Evolutionary conservation across 2,888 invertebrate species (phyloP).

Genomic region (Adelognathus sp.): DNA sequence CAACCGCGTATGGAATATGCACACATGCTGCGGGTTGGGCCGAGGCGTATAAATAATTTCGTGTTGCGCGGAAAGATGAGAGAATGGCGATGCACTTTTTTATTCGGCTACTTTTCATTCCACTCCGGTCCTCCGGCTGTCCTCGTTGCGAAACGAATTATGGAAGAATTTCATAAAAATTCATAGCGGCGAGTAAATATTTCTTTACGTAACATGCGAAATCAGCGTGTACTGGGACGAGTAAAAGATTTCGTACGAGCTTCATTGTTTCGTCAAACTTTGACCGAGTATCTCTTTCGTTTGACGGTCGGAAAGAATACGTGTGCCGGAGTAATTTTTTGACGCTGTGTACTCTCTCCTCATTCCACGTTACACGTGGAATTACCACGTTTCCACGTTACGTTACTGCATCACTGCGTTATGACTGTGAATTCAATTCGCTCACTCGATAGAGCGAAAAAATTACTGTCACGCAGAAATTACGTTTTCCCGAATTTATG

Average conservation of each 20-base stretch:
- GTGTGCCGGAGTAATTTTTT: no score
- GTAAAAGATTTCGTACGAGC: neutral
- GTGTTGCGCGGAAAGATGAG: conserved; percentile 43
- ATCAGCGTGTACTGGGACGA: conserved; percentile 5
- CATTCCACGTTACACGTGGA: no score
- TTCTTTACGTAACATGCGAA: conserved; percentile 16
- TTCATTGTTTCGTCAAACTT: neutral
- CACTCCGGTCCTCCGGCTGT: neutral
- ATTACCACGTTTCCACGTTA: no score
- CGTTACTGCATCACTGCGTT: no score
- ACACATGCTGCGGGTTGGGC: no score
- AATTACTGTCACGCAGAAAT: no score
- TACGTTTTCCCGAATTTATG: no score
- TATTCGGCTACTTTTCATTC: neutral
- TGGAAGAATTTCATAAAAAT: conserved; percentile 43
- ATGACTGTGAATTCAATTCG: no score
- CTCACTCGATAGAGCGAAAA: no score
- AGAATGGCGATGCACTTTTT: conserved; percentile 19
- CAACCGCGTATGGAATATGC: neutral
- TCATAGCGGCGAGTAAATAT: conserved; percentile 19
- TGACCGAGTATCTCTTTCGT: neutral
- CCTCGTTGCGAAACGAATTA: conserved; percentile 8
- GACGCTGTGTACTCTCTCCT: no score
- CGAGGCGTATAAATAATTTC: conserved; percentile 55
- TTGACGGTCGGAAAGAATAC: neutral